phyloP scores from a whole-genome alignment of 2,797 vertebrate species.

The Merluccius polli region DNA sequence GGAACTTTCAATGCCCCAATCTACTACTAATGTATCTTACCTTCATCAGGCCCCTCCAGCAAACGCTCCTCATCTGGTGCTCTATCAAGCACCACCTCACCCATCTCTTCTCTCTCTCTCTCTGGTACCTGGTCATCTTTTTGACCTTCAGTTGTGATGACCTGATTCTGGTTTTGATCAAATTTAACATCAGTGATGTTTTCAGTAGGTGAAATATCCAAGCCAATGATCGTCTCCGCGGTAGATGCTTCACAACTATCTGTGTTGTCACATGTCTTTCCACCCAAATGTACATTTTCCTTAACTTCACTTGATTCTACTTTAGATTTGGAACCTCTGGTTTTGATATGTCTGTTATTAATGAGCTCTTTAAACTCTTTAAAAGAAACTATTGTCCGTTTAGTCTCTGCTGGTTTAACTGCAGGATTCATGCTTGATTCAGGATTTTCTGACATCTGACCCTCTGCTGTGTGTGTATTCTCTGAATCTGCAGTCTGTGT shows the following conservation, averaged over 20 bases:
- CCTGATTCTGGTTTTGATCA: constrained; percentile 29
- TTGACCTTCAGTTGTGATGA: background rate
- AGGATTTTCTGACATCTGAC: background rate
- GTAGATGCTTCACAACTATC: background rate
- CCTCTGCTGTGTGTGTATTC: background rate
- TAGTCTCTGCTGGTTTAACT: background rate
- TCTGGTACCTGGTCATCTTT: background rate
- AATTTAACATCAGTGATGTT: background rate
- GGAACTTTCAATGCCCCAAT: background rate
- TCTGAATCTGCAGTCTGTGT: background rate
- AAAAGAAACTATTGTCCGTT: constrained; percentile 19
- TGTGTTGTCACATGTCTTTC: background rate
- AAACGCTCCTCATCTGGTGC: background rate
- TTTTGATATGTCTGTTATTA: constrained; percentile 25
- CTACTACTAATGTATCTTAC: constrained; percentile 24
- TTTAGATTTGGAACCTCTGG: constrained; percentile 12
- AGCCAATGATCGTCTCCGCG: background rate
- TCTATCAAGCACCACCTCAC: background rate
- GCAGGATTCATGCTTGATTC: background rate
- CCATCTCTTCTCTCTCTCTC: background rate
- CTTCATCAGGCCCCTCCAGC: constrained; percentile 21
- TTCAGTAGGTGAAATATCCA: background rate
- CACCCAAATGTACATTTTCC: background rate
- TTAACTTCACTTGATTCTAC: background rate
- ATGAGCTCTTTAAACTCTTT: constrained; percentile 45